Evolutionary conservation across 2,113 vertebrate species (phyloP), one percentile per base, ranked within the genome.

Genomic region (Nothocercus nigrocapillus): DNA sequence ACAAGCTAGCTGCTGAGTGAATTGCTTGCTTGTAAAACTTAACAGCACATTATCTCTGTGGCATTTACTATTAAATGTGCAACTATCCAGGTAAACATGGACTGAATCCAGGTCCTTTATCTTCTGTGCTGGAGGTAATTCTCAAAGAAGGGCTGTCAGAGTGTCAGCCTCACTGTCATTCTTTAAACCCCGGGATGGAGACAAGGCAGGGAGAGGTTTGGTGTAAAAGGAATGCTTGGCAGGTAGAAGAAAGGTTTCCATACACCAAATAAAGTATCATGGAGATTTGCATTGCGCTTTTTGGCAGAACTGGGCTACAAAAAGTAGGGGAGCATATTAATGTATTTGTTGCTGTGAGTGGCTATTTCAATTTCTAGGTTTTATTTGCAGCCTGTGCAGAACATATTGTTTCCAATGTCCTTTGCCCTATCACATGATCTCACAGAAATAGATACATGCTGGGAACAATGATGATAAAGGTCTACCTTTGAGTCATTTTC

Each of bases 11-110:
- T 77, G 75, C 80, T 86, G 58, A 47, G 69, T 79, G 73, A 88
- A 84, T 87, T 36, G 36, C 36, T 47, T 85, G 40, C 67, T 38
- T 79, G 90, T 82, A 93, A 93, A 96, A 73, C 36, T 59, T 51
- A 88, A 22, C 56, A 91, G 56, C 61, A 56, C 24, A 20, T 88
- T 90, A 88, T 90, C 73, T 81, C 68, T 69, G 61, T 67, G 80
- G 64, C 82, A 88, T 92, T 93, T 88, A 83, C 69, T 88, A n/a
- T 24, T 47, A 56, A 75, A 91, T 64, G 66, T 53, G 53, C 40
- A 77, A 93, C 42, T 72, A 58, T 64, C 18, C 90, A 90, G 58
- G 82, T 92, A 86, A 93, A 90, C 47, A 28, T 5, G 56, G 42
- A 73, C 21, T 1, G 0, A 90, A 81, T 78, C 82, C 76, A 88